Evolutionary conservation across 2,888 invertebrate species (phyloP).

Genomic region (Apotomis betuletana): DNA sequence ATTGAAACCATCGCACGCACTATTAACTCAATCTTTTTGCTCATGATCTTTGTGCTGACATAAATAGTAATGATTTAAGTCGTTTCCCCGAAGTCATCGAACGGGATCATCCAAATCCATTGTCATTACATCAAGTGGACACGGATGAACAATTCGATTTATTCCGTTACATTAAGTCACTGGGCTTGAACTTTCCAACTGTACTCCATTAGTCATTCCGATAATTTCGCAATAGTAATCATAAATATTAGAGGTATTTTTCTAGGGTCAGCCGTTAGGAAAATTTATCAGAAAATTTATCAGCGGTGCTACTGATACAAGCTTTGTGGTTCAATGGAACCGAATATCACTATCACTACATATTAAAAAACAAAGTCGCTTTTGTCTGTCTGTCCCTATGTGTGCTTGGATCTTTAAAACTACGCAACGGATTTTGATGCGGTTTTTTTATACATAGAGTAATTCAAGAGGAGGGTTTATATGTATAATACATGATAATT

Average conservation of each 20-base stretch:
- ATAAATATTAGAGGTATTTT: slow-evolving; percentile 21
- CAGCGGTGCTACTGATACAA: too few species aligned
- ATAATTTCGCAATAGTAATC: slow-evolving; percentile 24
- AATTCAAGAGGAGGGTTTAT: too few species aligned
- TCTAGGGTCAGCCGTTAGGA: slow-evolving; percentile 9
- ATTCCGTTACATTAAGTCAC: slow-evolving; percentile 38
- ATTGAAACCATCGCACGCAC: slow-evolving; percentile 2
- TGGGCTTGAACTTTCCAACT: slow-evolving; percentile 36
- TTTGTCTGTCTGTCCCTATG: too few species aligned
- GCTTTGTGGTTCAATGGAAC: not conserved
- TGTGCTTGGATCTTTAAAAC: too few species aligned
- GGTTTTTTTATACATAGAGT: too few species aligned
- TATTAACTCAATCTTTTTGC: slow-evolving; percentile 4
- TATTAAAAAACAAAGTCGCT: too few species aligned
- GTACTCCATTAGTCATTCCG: slow-evolving; percentile 34
- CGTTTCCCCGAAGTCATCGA: slow-evolving; percentile 27
- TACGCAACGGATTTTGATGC: too few species aligned
- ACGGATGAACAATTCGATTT: slow-evolving; percentile 36
- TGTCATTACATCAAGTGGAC: slow-evolving; percentile 31
- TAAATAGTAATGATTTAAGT: slow-evolving; percentile 27
- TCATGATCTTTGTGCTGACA: not conserved
- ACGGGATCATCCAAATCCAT: slow-evolving; percentile 31
- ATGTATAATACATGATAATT: too few species aligned
- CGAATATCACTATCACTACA: too few species aligned
- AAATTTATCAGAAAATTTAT: not conserved